phyloP scores from a whole-genome alignment of 35 echinoderm and acorn worm species.

The Ophiothrix spiculata region DNA sequence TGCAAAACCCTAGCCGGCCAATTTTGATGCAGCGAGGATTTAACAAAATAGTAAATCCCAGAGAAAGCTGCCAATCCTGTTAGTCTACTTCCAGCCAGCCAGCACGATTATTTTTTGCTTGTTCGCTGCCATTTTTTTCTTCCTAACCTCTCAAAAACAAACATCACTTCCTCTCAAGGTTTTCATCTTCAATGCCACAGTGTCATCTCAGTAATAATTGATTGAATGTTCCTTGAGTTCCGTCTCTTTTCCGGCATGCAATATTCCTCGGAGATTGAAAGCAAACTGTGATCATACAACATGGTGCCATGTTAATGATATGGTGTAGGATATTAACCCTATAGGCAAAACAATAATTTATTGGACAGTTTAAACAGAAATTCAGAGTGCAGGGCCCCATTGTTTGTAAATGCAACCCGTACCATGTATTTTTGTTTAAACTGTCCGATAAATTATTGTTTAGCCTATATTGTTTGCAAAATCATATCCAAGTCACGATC shows the following conservation, averaged over 20 bases:
- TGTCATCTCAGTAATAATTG: not conserved
- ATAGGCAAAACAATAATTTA: too few species aligned
- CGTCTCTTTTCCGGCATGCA: not conserved
- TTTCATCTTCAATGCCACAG: not conserved
- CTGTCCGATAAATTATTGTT: too few species aligned
- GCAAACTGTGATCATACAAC: not conserved
- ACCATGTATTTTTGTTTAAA: too few species aligned
- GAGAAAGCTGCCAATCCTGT: constrained; percentile 1
- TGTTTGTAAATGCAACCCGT: too few species aligned
- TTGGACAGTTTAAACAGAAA: too few species aligned
- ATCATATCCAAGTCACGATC: too few species aligned
- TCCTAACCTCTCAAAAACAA: too few species aligned
- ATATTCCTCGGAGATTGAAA: not conserved
- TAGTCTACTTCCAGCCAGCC: not conserved
- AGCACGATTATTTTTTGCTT: not conserved
- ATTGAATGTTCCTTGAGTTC: not conserved
- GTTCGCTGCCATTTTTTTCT: too few species aligned
- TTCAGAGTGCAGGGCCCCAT: too few species aligned
- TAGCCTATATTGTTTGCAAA: too few species aligned
- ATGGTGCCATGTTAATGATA: not conserved
- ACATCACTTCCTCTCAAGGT: not conserved
- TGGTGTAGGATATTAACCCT: not conserved
- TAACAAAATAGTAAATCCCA: constrained; percentile 1
- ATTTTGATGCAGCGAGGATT: not conserved
- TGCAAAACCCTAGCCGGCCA: not conserved